Evolutionary conservation across 1,140 invertebrate species (phyloP), one percentile per base, ranked within the genome.

Genomic region (Tetramorium alpestre): DNA sequence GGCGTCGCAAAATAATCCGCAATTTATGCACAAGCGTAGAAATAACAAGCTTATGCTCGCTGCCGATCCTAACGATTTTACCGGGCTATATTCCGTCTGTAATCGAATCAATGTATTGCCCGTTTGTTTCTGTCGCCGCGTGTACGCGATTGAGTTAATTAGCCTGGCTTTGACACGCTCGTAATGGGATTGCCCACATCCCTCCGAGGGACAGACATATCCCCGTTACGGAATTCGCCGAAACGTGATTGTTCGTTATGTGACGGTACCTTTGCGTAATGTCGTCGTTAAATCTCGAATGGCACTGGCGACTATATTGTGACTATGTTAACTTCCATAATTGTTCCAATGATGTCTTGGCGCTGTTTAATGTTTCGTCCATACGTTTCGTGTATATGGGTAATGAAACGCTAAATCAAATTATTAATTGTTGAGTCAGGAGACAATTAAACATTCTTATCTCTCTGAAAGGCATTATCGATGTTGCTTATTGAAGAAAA

Each of bases 81-180:
- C 33, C 7, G 0, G 25, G 18, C 25, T 49, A 3, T 70, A 54
- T 56, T 38, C 22, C 18, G 72, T 82, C 62, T 54, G 28, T 77
- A 84, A 90, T 89, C 70, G 16, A 84, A 87, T 82, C 70, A 60
- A 87, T 82, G 73, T 69, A 87, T 76, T 64, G 75, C 82, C 54
- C 60, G 77, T 70, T 85, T 75, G 67, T 70, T 78, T 33, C 33
- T 70, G 80, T 72, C 38, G 62, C 72, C 77, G 62, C 25, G 28
- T 73, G 77, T 86, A 89, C 67, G 49, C 73, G 73, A 85, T 89
- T 51, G 56, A 85, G 51, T 87, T 90, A 90, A 90, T 90, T 89
- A 87, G 51, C 56, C n/a, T 58, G 72, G 77, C 80, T 89, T 84
- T 87, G 51, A 64, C 73, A 33, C 60, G 41, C 28, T 64, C 28